Evolutionary conservation across 2,113 vertebrate genomes (phyloP).

Genomic region (Andinoacara biseriatus): DNA sequence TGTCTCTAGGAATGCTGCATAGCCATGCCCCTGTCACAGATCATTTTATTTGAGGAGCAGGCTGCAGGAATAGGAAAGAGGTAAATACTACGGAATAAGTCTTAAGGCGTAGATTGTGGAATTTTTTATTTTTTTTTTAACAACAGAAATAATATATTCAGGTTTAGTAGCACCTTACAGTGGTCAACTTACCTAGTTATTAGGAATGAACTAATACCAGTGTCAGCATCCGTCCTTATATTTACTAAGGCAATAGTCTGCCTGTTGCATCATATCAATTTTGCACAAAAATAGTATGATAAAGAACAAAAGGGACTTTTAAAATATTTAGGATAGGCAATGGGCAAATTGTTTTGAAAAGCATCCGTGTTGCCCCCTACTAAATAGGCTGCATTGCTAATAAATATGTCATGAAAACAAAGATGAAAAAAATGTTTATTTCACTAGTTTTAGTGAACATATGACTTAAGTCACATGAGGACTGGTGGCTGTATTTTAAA

Average conservation of each 20-base stretch:
- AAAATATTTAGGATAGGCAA: neutral
- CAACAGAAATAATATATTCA: neutral
- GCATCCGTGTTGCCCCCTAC: neutral
- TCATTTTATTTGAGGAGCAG: conserved; percentile 95
- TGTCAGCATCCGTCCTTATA: neutral
- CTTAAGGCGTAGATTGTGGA: neutral
- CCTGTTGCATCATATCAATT: neutral
- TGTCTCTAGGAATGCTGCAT: conserved; percentile 91
- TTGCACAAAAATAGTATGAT: neutral
- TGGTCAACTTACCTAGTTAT: neutral
- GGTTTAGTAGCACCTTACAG: neutral
- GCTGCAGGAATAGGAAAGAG: conserved; percentile 96
- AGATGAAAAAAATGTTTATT: neutral
- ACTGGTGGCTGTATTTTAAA: neutral
- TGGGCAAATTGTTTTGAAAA: neutral
- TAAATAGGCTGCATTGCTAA: neutral
- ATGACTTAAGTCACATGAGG: no score
- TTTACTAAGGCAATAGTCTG: neutral
- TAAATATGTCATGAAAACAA: neutral
- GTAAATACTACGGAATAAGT: conserved; percentile 63
- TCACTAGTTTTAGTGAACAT: neutral
- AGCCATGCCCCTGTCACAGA: conserved; percentile 88
- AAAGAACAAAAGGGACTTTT: neutral
- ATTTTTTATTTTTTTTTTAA: neutral
- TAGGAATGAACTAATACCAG: neutral